A percentile compares a stretch with the other conserved stretches of the same genome.
Evolutionary conservation across 2,113 vertebrate genomes (phyloP).

Genomic region (Hassar affinis): DNA sequence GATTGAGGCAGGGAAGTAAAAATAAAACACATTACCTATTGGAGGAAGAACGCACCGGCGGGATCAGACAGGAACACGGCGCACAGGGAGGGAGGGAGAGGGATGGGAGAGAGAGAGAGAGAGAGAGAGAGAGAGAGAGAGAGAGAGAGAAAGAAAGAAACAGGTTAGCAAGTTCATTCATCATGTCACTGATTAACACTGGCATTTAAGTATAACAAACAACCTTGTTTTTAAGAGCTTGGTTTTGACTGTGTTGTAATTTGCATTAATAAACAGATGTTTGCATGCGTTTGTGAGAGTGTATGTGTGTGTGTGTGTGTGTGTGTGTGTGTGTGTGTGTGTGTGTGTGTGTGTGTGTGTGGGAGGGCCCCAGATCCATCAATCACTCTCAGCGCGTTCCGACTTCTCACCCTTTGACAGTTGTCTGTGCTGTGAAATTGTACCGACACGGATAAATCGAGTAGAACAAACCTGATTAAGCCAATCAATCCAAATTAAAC

Average conservation of each 20-base stretch:
- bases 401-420: slow-evolving; percentile 36
- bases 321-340: slow-evolving; percentile 2
- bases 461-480: slow-evolving; percentile 53
- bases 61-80: slow-evolving; percentile 25
- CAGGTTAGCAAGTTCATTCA: slow-evolving; percentile 31
- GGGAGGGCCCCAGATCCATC: not conserved
- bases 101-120: slow-evolving; percentile 19
- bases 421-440: slow-evolving; percentile 51
- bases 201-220: slow-evolving; percentile 11
- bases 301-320: slow-evolving; percentile 12
- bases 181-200: slow-evolving; percentile 4
- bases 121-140: slow-evolving; percentile 13
- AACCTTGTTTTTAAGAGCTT: not conserved
- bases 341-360: slow-evolving; percentile 19
- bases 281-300: not conserved
- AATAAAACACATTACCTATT: slow-evolving; percentile 49
- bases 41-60: not conserved
- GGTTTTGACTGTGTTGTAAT: not conserved
- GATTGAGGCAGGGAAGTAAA: slow-evolving; percentile 30
- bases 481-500: slow-evolving; percentile 19
- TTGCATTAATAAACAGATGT: not conserved
- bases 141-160: slow-evolving; percentile 11
- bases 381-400: not conserved
- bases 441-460: slow-evolving; percentile 50
- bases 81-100: slow-evolving; percentile 11